These are phyloP conservation scores for Peromyscus maniculatus DNA, from an alignment of 2,113 vertebrate genomes.

Conservation along the genomic window DNA sequence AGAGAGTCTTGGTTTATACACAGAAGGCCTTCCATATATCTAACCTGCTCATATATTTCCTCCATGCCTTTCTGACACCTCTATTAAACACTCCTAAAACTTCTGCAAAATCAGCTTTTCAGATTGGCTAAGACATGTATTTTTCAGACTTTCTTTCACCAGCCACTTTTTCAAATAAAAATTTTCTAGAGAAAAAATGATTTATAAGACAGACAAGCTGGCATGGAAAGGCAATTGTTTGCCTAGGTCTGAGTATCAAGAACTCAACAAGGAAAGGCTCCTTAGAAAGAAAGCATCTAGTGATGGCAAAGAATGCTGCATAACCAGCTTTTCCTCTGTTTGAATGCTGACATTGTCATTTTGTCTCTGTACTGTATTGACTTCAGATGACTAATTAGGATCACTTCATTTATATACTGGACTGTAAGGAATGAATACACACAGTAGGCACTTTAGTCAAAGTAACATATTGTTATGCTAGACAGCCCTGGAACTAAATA, in stretches of 20 bases:
- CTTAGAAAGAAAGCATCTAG: background rate
- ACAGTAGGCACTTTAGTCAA: background rate
- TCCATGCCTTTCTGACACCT: background rate
- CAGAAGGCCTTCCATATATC: background rate
- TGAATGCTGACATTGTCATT: background rate
- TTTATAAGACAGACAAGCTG: background rate
- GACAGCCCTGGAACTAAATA: background rate
- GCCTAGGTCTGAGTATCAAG: background rate
- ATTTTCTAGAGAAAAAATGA: background rate
- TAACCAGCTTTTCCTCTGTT: background rate
- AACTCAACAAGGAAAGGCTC: background rate
- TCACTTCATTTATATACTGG: background rate
- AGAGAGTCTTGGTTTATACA: background rate
- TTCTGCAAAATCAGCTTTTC: conserved; percentile 59
- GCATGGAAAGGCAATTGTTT: background rate
- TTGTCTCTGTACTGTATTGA: background rate
- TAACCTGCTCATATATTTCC: background rate
- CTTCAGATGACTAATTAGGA: background rate
- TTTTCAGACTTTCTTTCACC: conserved; percentile 53
- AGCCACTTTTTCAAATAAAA: conserved; percentile 1
- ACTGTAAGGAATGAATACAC: background rate
- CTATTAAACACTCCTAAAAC: conserved; percentile 45
- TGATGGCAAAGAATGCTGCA: background rate
- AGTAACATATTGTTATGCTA: too few species aligned
- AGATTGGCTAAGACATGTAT: conserved; percentile 29